Evolutionary conservation across 2,797 vertebrate species (phyloP).

Genomic region (Scarus forsteni): DNA sequence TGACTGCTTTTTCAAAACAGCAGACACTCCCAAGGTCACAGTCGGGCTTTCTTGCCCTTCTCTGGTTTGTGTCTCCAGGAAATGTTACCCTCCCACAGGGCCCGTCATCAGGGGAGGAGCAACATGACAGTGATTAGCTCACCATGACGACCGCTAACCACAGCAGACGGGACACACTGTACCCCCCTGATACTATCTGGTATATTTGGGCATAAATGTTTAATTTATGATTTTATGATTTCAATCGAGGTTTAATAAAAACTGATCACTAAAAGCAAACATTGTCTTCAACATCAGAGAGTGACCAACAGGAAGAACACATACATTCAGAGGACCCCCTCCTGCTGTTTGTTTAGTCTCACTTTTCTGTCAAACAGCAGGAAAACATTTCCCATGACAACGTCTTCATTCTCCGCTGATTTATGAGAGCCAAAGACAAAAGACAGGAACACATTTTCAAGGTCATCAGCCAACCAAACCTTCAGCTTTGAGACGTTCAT

Average conservation of each 20-base stretch:
- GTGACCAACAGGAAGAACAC: neutral
- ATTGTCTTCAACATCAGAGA: neutral
- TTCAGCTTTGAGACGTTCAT: conserved; percentile 17
- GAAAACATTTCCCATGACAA: conserved; percentile 43
- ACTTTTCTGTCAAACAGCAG: neutral
- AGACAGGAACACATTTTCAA: conserved; percentile 44
- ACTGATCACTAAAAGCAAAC: neutral
- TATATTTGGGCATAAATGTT: no score
- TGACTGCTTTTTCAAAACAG: conserved; percentile 52
- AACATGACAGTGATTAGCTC: conserved; percentile 58
- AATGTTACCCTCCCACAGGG: conserved; percentile 64
- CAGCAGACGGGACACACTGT: conserved; percentile 1
- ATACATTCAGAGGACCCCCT: neutral
- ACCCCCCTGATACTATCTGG: no score
- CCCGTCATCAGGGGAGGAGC: conserved; percentile 40
- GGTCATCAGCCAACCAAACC: conserved; percentile 34
- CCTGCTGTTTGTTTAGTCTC: neutral
- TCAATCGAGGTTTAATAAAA: no score
- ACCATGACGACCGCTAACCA: conserved; percentile 13
- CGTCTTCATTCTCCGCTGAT: conserved; percentile 39
- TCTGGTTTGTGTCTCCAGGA: conserved; percentile 60
- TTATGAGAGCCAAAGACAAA: conserved; percentile 50
- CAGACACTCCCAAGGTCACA: conserved; percentile 67
- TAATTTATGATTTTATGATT: no score
- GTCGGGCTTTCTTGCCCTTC: conserved; percentile 52